These are phyloP conservation scores for Callipepla californica DNA, from an alignment of 2,113 vertebrate genomes.

Conservation along the genomic window DNA sequence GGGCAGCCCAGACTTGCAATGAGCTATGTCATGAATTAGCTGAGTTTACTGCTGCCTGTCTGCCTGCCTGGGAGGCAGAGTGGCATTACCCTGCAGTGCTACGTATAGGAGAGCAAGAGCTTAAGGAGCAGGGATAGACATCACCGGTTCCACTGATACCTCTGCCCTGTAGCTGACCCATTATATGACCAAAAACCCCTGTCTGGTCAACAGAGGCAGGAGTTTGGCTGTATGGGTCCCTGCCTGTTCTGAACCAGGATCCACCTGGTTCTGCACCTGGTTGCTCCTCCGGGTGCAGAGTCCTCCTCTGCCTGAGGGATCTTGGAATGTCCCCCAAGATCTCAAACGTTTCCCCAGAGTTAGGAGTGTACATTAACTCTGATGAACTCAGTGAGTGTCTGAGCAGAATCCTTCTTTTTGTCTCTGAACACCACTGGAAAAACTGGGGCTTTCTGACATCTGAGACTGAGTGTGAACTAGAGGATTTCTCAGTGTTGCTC, in stretches of 20 bases:
- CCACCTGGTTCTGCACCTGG: accelerated
- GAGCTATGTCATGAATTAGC: background rate
- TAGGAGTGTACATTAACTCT: background rate
- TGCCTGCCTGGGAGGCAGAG: background rate
- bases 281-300: background rate
- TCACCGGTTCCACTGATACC: background rate
- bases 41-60: background rate
- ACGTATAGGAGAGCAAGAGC: background rate
- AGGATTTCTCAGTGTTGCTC: background rate
- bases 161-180: background rate
- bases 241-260: background rate
- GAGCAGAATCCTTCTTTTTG: background rate
- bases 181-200: too few relatives aligned
- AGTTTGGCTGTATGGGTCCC: background rate
- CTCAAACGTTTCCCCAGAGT: background rate
- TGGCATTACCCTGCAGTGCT: background rate
- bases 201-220: background rate
- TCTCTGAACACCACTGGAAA: background rate
- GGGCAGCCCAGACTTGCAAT: background rate
- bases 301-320: background rate
- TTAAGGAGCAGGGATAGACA: background rate
- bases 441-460: background rate
- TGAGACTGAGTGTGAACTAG: background rate
- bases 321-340: accelerated
- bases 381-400: background rate